Percentiles rank a stretch among this genome's conserved stretches.
phyloP scores from a whole-genome alignment of 2,113 vertebrate genomes.

The Phodopus roborovskii region DNA sequence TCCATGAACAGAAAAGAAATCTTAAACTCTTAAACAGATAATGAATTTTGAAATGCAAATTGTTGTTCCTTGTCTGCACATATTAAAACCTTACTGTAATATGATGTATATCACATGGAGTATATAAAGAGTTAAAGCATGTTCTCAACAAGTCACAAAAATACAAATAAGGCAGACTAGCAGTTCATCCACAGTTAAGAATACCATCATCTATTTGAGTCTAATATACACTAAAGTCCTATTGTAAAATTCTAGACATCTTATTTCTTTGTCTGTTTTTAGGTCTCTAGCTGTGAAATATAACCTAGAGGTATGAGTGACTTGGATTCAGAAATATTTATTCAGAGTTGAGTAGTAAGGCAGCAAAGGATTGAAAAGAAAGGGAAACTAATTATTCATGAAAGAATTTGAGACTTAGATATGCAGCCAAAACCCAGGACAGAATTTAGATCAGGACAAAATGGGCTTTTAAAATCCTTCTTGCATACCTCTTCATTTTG shows the following conservation, averaged over 20 bases:
- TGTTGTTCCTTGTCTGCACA: slow-evolving; percentile 53
- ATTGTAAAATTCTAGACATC: slow-evolving; percentile 29
- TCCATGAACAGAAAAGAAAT: slow-evolving; percentile 55
- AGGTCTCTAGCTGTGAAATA: slow-evolving; percentile 39
- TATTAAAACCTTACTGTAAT: slow-evolving; percentile 45
- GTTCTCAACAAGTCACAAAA: slow-evolving; percentile 35
- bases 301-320: slow-evolving; percentile 35
- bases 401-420: slow-evolving; percentile 54
- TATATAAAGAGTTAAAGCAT: slow-evolving; percentile 58
- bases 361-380: slow-evolving; percentile 38
- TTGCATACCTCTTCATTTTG: slow-evolving; percentile 14
- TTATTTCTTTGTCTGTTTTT: slow-evolving; percentile 51
- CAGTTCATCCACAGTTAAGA: slow-evolving; percentile 37
- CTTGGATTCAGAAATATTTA: slow-evolving; percentile 59
- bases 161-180: slow-evolving; percentile 52
- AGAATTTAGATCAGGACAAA: slow-evolving; percentile 15
- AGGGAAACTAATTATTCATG: neutral
- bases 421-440: neutral
- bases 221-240: slow-evolving; percentile 32
- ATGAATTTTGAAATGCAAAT: slow-evolving; percentile 62
- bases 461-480: slow-evolving; percentile 32
- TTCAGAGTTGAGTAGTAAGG: slow-evolving; percentile 23
- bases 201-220: slow-evolving; percentile 13
- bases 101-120: slow-evolving; percentile 50
- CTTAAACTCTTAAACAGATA: slow-evolving; percentile 58